These are phyloP conservation scores for Valencia hispanica DNA, from an alignment of 2,797 vertebrate genomes.

Conservation along the genomic window DNA sequence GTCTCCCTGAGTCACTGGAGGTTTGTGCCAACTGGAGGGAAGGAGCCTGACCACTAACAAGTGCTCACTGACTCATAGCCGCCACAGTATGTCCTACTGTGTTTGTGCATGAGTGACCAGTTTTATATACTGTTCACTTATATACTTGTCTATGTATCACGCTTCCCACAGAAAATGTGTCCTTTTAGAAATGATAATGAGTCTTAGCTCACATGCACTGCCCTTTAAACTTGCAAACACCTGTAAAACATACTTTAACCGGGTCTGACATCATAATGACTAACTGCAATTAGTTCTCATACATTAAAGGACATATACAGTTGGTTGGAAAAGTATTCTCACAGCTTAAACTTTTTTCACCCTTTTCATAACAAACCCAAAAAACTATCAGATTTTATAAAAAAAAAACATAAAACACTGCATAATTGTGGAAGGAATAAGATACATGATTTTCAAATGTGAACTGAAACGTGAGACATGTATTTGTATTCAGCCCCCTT, in stretches of 20 bases:
- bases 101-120: conserved; percentile 44
- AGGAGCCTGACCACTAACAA: conserved; percentile 77
- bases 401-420: not conserved
- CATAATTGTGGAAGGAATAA: not conserved
- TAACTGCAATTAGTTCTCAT: not conserved
- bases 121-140: conserved; percentile 60
- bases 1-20: conserved; percentile 79
- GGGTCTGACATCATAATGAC: not conserved
- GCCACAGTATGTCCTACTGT: conserved; percentile 72
- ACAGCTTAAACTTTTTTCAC: not conserved
- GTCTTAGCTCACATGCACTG: conserved; percentile 33
- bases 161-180: conserved; percentile 73
- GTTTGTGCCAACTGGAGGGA: conserved; percentile 76
- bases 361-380: not conserved
- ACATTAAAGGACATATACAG: too few species aligned
- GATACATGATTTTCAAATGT: not conserved
- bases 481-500: not conserved
- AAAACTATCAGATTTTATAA: not conserved
- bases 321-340: not conserved
- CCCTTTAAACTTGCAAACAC: conserved; percentile 22
- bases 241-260: not conserved
- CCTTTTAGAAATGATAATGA: conserved; percentile 40
- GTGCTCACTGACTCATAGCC: conserved; percentile 81
- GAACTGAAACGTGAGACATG: not conserved
- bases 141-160: conserved; percentile 65